Evolutionary conservation across 2,797 vertebrate species (phyloP), one percentile per base, ranked within the genome.

Genomic region (Anguilla obscura): DNA sequence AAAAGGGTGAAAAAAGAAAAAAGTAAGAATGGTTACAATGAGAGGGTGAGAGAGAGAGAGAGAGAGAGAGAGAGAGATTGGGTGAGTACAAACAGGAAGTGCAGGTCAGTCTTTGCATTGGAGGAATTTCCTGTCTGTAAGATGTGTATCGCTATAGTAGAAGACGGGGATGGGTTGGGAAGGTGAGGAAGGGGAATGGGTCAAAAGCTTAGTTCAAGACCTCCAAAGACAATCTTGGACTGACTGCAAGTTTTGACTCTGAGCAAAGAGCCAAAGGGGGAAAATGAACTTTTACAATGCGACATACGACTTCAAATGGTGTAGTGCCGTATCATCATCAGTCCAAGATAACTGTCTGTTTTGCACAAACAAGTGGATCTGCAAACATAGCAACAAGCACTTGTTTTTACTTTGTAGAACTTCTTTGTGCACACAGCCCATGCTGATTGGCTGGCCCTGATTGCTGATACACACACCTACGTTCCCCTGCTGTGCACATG

Each of bases 71-170:
- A 90, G 40, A 80, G 66, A 40, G 86, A 76, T 50, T 21, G 60
- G 74, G 60, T 76, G 50, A 54, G 85, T 24, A 71, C 86, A 85
- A 85, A 86, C 87, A 90, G 95, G 95, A 96, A 95, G 93, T 89
- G 60, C 89, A 86, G 90, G 89, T 86, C 86, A 89, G 90, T 90
- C 92, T 95, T 95, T 94, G 95, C 92, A 94, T 90, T 91, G 90
- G 89, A 94, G 93, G 94, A 95, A 95, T 95, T 96, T 96, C 95
- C 94, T 95, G 93, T 84, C 90, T 79, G 80, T 92, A 63, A 91
- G 94, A 95, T 95, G 92, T 88, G 90, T 94, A 95, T 95, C 94
- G 66, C 89, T 88, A 63, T 69, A 88, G 90, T 88, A 66, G 79
- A 87, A 33, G 87, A 76, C 63, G 45, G 86, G 16, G 48, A 50